These are phyloP conservation scores for Mastomys coucha DNA, from an alignment of 2,113 vertebrate species.

Conservation along the genomic window DNA sequence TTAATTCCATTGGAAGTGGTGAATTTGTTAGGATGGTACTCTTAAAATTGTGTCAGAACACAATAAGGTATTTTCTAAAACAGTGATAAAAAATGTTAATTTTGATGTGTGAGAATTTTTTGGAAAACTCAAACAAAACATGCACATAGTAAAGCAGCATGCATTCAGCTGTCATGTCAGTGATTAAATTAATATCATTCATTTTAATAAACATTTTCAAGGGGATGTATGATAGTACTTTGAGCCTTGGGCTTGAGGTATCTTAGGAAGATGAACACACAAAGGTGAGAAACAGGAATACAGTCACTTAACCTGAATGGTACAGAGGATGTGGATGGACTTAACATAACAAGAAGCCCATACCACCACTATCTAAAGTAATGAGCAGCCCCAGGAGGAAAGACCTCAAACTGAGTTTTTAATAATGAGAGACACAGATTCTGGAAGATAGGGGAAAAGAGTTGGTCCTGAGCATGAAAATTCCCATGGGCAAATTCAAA, in stretches of 20 bases:
- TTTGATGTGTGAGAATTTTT: constrained; percentile 17
- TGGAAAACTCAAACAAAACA: constrained; percentile 16
- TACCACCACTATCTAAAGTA: background rate
- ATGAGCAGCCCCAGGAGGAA: constrained; percentile 61
- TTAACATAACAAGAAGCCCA: background rate
- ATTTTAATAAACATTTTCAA: constrained; percentile 45
- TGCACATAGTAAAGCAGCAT: background rate
- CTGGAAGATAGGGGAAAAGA: constrained; percentile 55
- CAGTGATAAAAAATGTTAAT: constrained; percentile 19
- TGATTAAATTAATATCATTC: constrained; percentile 31
- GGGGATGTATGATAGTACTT: background rate
- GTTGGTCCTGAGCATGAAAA: constrained; percentile 23
- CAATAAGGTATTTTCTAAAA: constrained; percentile 35
- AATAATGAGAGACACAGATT: constrained; percentile 74
- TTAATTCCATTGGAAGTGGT: background rate
- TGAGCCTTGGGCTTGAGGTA: background rate
- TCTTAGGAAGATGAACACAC: constrained; percentile 24
- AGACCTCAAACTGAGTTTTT: constrained; percentile 68
- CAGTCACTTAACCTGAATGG: background rate
- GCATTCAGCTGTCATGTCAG: background rate
- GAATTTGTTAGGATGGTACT: constrained; percentile 35
- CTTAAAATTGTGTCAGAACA: constrained; percentile 57
- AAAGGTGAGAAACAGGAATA: background rate
- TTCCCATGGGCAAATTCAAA: constrained; percentile 69
- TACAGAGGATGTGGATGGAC: background rate